These are phyloP conservation scores for Podargus strigoides DNA, from an alignment of 2,797 vertebrate genomes.

Conservation along the genomic window DNA sequence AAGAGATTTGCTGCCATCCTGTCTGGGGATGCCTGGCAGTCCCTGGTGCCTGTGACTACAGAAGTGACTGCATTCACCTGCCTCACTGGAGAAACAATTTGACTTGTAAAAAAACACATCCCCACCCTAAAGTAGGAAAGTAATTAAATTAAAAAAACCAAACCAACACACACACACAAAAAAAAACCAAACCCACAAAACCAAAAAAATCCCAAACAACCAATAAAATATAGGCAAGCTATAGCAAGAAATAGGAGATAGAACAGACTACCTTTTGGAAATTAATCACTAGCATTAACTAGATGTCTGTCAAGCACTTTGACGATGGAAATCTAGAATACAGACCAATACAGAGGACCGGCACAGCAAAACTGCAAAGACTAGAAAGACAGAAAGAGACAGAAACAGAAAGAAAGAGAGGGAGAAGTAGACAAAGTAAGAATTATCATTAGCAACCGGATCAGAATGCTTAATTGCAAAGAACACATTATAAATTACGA, in stretches of 20 bases:
- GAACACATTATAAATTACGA: background rate
- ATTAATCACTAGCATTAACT: conserved; percentile 56
- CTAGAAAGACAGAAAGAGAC: background rate
- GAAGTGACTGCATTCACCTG: background rate
- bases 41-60: background rate
- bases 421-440: conserved; percentile 18
- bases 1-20: background rate
- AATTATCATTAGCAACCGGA: conserved; percentile 6
- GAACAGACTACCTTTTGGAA: conserved; percentile 40
- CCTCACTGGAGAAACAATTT: background rate
- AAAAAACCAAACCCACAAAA: background rate
- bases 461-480: background rate
- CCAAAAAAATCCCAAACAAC: background rate
- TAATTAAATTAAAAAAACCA: background rate
- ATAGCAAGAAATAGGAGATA: conserved; percentile 36
- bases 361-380: conserved; percentile 53
- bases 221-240: background rate
- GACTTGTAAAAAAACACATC: background rate
- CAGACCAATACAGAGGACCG: conserved; percentile 26
- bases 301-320: conserved; percentile 54
- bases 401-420: background rate
- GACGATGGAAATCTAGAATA: conserved; percentile 29
- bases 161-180: background rate
- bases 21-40: background rate
- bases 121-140: background rate